Evolutionary conservation across 2,888 invertebrate genomes (phyloP).

Genomic region (Bibio marci): DNA sequence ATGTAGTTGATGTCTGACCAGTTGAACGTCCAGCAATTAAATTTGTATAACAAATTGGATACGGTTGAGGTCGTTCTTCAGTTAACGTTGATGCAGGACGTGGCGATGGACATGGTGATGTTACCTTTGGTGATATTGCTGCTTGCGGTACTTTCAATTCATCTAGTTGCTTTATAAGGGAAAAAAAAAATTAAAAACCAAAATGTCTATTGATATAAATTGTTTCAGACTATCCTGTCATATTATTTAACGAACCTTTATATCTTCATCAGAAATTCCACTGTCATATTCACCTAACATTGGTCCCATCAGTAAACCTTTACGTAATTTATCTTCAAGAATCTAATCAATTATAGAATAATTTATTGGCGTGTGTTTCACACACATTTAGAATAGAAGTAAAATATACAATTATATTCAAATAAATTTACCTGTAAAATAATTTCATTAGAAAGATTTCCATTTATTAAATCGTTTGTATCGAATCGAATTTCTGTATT

Average conservation of each 20-base stretch:
- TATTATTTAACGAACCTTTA: not conserved
- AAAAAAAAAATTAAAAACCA: conserved; percentile 10
- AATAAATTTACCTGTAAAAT: not conserved
- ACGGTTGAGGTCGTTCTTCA: conserved; percentile 24
- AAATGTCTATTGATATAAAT: conserved; percentile 15
- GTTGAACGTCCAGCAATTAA: conserved; percentile 25
- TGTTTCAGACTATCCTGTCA: conserved; percentile 14
- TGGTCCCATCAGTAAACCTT: conserved; percentile 15
- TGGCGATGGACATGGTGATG: conserved; percentile 11
- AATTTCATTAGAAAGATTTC: conserved; percentile 4
- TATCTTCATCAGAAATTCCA: conserved; percentile 2
- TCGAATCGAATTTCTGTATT: conserved; percentile 13
- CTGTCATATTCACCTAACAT: conserved; percentile 12
- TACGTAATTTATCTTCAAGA: conserved; percentile 22
- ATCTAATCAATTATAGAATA: conserved; percentile 14
- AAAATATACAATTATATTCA: not conserved
- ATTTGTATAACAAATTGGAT: conserved; percentile 28
- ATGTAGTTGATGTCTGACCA: conserved; percentile 20
- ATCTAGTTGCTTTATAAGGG: conserved; percentile 8
- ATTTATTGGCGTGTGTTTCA: not conserved
- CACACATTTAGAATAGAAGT: not conserved
- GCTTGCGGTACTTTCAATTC: conserved; percentile 16
- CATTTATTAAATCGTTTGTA: conserved; percentile 3
- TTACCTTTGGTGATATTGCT: not conserved
- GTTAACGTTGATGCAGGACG: not conserved